Conservation (phyloP, 2,888 invertebrate genomes). For the Drosophila lacicola region DNA sequence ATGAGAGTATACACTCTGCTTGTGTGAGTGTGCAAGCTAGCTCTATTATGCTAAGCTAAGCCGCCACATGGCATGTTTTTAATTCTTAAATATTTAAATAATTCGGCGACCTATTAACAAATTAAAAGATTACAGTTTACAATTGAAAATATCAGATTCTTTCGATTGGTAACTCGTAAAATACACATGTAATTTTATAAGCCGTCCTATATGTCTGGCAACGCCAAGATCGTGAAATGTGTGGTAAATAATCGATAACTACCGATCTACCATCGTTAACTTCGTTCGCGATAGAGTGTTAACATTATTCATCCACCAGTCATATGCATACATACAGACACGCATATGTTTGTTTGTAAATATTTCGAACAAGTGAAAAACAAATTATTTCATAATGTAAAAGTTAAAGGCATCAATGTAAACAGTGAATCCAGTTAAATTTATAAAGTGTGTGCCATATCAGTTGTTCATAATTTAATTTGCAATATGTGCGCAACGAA, state of each 20-base stretch:
- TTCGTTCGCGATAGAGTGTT: slow-evolving; percentile 5
- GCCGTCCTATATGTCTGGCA: slow-evolving; percentile 30
- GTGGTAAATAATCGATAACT: slow-evolving; percentile 37
- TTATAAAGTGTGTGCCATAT: too few species aligned
- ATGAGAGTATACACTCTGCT: neutral
- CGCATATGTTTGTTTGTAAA: neutral
- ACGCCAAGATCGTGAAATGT: slow-evolving; percentile 34
- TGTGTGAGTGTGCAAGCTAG: neutral
- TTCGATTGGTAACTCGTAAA: neutral
- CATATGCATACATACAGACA: slow-evolving; percentile 5
- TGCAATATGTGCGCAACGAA: too few species aligned
- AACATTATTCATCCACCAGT: slow-evolving; percentile 7
- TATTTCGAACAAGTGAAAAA: too few species aligned
- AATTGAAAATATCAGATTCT: neutral
- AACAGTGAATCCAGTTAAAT: too few species aligned
- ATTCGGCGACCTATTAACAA: neutral
- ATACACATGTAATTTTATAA: neutral
- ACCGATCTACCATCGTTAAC: slow-evolving; percentile 13
- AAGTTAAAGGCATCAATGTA: too few species aligned
- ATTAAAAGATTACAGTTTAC: neutral
- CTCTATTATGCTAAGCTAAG: neutral
- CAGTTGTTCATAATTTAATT: too few species aligned
- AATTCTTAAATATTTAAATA: neutral
- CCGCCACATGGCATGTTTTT: neutral
- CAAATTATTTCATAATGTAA: too few species aligned